A percentile compares a stretch with the other conserved stretches of the same genome.
These are phyloP conservation scores for Ispidina lecontei DNA, from an alignment of 2,797 vertebrate species.

Conservation along the genomic window DNA sequence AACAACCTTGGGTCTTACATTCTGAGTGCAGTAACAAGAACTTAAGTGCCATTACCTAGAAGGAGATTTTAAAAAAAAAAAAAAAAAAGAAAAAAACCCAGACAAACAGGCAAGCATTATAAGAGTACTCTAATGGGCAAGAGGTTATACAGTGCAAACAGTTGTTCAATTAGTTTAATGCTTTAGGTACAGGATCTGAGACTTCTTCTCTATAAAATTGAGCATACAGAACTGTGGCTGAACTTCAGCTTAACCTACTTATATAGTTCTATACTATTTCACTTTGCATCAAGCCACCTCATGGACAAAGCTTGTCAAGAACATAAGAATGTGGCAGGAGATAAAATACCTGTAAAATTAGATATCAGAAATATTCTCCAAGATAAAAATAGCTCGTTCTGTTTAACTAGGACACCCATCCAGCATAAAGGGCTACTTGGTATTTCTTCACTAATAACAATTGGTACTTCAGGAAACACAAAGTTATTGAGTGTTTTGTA, in stretches of 20 bases:
- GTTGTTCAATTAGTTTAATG: not conserved
- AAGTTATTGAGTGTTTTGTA: not conserved
- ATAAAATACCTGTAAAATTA: not conserved
- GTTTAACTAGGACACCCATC: not conserved
- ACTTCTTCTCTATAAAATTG: not conserved
- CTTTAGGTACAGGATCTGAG: not conserved
- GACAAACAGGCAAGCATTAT: not conserved
- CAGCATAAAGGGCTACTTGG: not conserved
- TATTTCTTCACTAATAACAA: not conserved
- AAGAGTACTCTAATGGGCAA: not conserved
- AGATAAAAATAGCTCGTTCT: not conserved
- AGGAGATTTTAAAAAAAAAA: not conserved
- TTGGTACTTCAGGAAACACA: not conserved
- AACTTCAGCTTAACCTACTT: not conserved
- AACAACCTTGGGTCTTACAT: not conserved
- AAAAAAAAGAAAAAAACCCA: not conserved
- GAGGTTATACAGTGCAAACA: not conserved
- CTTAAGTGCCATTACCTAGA: slow-evolving; percentile 24
- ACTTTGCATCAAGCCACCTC: not conserved
- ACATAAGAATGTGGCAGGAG: not conserved
- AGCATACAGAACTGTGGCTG: not conserved
- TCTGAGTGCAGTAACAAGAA: slow-evolving; percentile 7
- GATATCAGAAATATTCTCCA: not conserved
- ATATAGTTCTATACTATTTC: not conserved
- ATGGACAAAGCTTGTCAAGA: not conserved